Conservation (phyloP, 2,888 invertebrate genomes). For the Machimus atricapillus region DNA sequence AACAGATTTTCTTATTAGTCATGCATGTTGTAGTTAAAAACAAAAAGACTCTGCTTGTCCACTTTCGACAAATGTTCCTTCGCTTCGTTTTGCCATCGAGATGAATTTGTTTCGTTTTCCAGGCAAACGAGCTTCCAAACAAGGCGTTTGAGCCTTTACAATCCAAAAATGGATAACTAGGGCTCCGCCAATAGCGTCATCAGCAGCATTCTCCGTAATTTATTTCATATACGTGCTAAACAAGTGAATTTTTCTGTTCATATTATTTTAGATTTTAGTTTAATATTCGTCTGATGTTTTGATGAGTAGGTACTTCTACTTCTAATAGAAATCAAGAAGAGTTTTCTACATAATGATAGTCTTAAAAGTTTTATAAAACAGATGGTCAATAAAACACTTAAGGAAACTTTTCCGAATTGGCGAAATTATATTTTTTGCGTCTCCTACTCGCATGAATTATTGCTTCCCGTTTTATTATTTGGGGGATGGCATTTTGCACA, state of each 20-base stretch:
- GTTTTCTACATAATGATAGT: neutral
- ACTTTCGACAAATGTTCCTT: slow-evolving; percentile 18
- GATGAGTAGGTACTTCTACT: too few species aligned
- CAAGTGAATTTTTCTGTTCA: neutral
- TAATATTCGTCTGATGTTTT: too few species aligned
- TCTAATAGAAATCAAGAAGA: neutral
- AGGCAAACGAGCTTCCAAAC: slow-evolving; percentile 31
- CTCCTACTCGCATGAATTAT: neutral
- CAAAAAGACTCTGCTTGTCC: neutral
- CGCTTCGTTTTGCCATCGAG: slow-evolving; percentile 6
- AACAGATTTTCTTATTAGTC: slow-evolving; percentile 25
- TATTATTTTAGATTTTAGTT: too few species aligned
- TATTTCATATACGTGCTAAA: neutral
- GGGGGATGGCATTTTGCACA: neutral
- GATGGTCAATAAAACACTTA: neutral
- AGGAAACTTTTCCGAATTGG: neutral
- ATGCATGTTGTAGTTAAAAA: neutral
- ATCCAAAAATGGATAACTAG: slow-evolving; percentile 37
- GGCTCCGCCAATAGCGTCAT: slow-evolving; percentile 25
- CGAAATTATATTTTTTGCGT: neutral
- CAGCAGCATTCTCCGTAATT: neutral
- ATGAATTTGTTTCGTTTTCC: slow-evolving; percentile 28
- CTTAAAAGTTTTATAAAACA: neutral
- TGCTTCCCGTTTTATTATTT: neutral
- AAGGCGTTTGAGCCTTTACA: slow-evolving; percentile 11